Evolutionary conservation across 2,113 vertebrate species (phyloP), one percentile per base, ranked within the genome.

Genomic region (Bubo scandiacus): DNA sequence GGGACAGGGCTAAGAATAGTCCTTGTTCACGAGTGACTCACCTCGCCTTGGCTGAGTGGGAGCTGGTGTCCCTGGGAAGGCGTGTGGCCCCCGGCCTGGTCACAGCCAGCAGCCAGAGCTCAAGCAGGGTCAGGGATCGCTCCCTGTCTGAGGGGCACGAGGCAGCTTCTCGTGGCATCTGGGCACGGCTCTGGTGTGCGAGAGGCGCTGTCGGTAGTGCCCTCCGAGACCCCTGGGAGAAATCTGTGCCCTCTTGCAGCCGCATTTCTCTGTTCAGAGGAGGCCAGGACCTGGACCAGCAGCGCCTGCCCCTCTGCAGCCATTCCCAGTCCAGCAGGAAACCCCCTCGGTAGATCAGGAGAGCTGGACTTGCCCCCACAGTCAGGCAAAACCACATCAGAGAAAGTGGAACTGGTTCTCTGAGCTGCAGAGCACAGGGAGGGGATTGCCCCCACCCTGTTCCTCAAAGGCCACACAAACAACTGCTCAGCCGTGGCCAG

Each of bases 1-100:
- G 63, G 79, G 38, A 36, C 40, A n/a, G 72, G 30, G 10, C 90
- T 92, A 81, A 91, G 88, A 94, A 94, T 81, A 92, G 75, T 54
- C 75, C 38, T 55, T 43, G 15, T 54, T 49, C 36, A 16, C 6
- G 47, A 88, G 83, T 88, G 95, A 96, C 72, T 95, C 94, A 95
- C 67, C 84, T 86, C 8, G 12, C 54, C 73, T 72, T 45, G 18
- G 81, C 77, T 59, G 15, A 5, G 42, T 4, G 11, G 66, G 84
- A 86, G 78, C 77, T 51, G 73, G 9, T 58, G 78, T 13, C 59
- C 47, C 75, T 3, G 0, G 9, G 22, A 57, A 29, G 68, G 25
- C 5, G 16, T 36, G 72, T 10, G 22, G 23, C 83, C 79, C 77
- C 61, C 10, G 1, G 20, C 61, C 72, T 1, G 6, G 14, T 59